These are phyloP conservation scores for Tenthredo mesomela DNA, from an alignment of 2,888 invertebrate genomes.

Conservation along the genomic window DNA sequence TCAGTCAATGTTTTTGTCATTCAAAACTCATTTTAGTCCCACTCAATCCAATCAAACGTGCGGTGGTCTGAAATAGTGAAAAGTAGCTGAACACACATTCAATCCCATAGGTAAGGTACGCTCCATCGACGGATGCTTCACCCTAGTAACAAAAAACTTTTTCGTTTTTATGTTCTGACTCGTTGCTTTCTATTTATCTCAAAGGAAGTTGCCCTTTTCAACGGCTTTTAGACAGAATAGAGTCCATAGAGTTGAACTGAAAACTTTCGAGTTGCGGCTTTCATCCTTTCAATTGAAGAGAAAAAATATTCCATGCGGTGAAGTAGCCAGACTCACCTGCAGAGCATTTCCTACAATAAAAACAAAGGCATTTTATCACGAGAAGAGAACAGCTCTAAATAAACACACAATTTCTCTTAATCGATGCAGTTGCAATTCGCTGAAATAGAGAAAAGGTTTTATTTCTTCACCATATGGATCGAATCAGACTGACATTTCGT, in stretches of 20 bases:
- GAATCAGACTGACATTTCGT: not conserved
- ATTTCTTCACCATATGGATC: not conserved
- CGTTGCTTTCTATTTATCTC: slow-evolving; percentile 11
- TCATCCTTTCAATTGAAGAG: slow-evolving; percentile 44
- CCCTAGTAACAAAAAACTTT: not conserved
- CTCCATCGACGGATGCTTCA: not conserved
- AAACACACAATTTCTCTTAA: not conserved
- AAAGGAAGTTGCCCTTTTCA: slow-evolving; percentile 32
- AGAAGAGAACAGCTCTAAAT: not conserved
- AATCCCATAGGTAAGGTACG: not conserved
- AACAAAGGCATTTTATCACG: not conserved
- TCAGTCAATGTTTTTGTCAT: slow-evolving; percentile 4
- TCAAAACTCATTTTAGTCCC: not conserved
- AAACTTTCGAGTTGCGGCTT: slow-evolving; percentile 43
- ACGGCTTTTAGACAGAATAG: slow-evolving; percentile 19
- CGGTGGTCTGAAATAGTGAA: not conserved
- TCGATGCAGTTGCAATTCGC: not conserved
- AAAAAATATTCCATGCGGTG: not conserved
- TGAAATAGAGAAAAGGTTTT: not conserved
- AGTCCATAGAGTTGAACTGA: slow-evolving; percentile 30
- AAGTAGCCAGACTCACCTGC: slow-evolving; percentile 11
- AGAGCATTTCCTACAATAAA: not conserved
- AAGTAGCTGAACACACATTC: not conserved
- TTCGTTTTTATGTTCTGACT: not conserved
- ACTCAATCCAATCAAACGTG: not conserved